These are phyloP conservation scores for Drosophila formosana DNA, from an alignment of 2,888 invertebrate genomes.

Conservation along the genomic window DNA sequence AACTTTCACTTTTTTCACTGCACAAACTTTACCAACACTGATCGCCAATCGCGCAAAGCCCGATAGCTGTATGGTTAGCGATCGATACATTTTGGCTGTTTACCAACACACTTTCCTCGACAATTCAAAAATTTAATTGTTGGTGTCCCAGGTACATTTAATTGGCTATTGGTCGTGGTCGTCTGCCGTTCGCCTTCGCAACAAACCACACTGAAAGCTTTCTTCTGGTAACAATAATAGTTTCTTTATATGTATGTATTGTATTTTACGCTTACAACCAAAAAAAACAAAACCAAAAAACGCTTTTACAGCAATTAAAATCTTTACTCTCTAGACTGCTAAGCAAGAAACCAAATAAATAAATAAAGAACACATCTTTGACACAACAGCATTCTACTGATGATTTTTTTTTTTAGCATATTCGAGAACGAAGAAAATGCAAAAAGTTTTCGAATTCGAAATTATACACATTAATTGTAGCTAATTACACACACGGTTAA, in stretches of 20 bases:
- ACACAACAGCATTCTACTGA: constrained; percentile 75
- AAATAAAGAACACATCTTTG: constrained; percentile 39
- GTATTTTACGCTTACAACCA: constrained; percentile 55
- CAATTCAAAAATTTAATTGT: not conserved
- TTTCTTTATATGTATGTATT: constrained; percentile 70
- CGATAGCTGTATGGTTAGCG: not conserved
- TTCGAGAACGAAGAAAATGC: constrained; percentile 13
- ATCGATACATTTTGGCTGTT: not conserved
- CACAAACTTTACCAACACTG: constrained; percentile 10
- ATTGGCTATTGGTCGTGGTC: constrained; percentile 29
- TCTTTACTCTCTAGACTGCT: constrained; percentile 78
- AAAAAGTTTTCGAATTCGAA: constrained; percentile 57
- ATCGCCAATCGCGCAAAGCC: not conserved
- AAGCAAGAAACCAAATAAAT: constrained; percentile 58
- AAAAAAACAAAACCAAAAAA: constrained; percentile 8
- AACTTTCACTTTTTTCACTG: not conserved
- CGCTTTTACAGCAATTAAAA: constrained; percentile 67
- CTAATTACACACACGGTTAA: constrained; percentile 62
- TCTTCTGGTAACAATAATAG: constrained; percentile 82
- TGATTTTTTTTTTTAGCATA: constrained; percentile 68
- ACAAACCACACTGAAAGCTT: constrained; percentile 68
- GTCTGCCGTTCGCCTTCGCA: constrained; percentile 51
- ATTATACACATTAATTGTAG: constrained; percentile 72
- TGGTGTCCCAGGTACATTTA: constrained; percentile 18
- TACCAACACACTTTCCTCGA: not conserved